Base-by-base conservation (phyloP, 2,113 vertebrate genomes). In the Symphodus melops region DNA sequence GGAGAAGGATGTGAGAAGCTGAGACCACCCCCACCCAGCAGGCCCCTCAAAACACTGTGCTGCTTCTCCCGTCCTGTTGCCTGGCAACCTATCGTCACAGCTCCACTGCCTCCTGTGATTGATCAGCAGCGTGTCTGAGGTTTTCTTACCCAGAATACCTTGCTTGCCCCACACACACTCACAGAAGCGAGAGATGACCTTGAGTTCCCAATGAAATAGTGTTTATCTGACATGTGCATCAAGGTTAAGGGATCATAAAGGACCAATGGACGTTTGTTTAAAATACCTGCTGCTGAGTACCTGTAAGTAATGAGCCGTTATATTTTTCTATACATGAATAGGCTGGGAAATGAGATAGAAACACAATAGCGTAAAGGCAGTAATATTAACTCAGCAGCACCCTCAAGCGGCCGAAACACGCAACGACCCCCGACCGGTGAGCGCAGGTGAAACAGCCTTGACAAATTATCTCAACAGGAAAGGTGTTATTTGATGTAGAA, bases 71-170 rank as follows among this genome's bases (percentile, higher is more conserved):
- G 55, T 77, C 82, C 80, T 92, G 94, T 95, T 95, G 90, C 94
- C 80, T 87, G 76, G 94, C 89, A 94, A 95, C 94, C 69, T 67
- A 82, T 87, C 91, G 90, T 89, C 89, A 92, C 83, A 76, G 83
- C 79, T 75, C 82, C 63, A 56, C 76, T 72, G 83, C 68, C 28
- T 4, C 28, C 82, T 79, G 75, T 86, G 91, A 91, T 91, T 90
- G 90, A 93, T 92, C 90, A 87, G 83, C 84, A 74, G 68, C 49
- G 8, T 76, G 68, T 71, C 76, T 57, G 55, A 68, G 79, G 75
- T 68, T 52, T 49, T 86, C 48, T 84, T 91, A 88, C 86, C 91
- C 91, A 93, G 28, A 91, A 89, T 91, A 54, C 88, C 66, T 83
- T 85, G 76, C 76, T 20, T 52, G 51, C 66, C 39, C 56, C 48